A percentile compares a stretch with the other conserved stretches of the same genome.
phyloP scores from a whole-genome alignment of 2,797 vertebrate genomes.

The Falco rusticolus region DNA sequence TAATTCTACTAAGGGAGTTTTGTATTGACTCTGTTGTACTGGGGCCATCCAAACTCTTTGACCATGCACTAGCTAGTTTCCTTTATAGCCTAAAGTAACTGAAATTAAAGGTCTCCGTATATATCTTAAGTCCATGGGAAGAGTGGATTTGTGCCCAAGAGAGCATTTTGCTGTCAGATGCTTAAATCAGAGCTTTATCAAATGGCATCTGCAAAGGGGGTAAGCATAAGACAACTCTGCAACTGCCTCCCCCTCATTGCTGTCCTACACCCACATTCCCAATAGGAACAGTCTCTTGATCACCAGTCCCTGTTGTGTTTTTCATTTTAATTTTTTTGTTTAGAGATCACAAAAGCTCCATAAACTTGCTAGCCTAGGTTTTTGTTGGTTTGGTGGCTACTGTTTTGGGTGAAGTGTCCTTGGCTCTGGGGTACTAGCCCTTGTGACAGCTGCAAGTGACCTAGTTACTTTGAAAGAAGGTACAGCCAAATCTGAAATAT shows the following conservation, averaged over 20 bases:
- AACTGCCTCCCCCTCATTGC: not conserved
- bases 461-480: not conserved
- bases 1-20: constrained; percentile 2
- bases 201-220: not conserved
- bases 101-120: not conserved
- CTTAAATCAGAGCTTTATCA: not conserved
- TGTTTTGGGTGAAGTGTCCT: not conserved
- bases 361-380: not conserved
- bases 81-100: not conserved
- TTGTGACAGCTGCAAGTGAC: not conserved
- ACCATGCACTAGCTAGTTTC: not conserved
- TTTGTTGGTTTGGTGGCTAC: not conserved
- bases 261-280: not conserved
- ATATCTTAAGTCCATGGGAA: not conserved
- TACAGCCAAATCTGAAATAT: not conserved
- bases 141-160: not conserved
- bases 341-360: not conserved
- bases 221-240: not conserved
- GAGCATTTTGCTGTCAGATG: not conserved
- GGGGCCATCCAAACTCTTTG: not conserved
- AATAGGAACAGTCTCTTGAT: not conserved
- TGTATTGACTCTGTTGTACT: not conserved
- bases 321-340: not conserved
- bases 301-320: fast-evolving
- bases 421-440: not conserved